Evolutionary conservation across 2,888 invertebrate genomes (phyloP), one percentile per base, ranked within the genome.

Genomic region (Drosophila tripunctata): DNA sequence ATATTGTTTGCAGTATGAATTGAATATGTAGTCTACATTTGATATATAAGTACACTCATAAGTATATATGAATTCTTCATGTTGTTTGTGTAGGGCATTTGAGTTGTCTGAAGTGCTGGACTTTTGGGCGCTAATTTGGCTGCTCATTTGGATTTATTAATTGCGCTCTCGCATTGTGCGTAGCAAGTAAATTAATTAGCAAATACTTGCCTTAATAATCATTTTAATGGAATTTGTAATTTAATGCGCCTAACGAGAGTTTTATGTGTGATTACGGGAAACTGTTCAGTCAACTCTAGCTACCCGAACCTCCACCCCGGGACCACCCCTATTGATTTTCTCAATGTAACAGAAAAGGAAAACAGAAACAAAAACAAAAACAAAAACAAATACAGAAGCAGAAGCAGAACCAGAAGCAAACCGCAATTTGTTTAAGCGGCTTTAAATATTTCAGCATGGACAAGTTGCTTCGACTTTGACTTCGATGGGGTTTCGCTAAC

Each of bases 191-290:
- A 89, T 89, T 89, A 90, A 89, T 89, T 89, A 89, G 78, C 87
- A 80, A 87, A 83, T 87, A 88, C 78, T 78, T 73, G 81, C 85
- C 68, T 80, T 84, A 84, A 77, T 87, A 87, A 87, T 87, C 87
- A 89, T 88, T 87, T 87, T 88, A 87, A 87, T 87, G 86, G 88
- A 87, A 89, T 87, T 87, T 89, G 87, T 88, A 87, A 89, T 87
- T 87, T 89, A 87, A 87, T 87, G 88, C 85, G 88, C 51, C 88
- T 88, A 88, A 88, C 69, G 88, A 78, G 76, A 69, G 84, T 88
- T 87, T 85, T 88, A 84, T 87, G 85, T 76, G 81, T 75, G 85
- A 87, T 84, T 88, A 87, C 70, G 68, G 35, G 38, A 27, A 47
- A 47, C 69, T 19, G 38, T 5, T 14, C 17, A 2, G 10, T 10